Percentiles rank a stretch among this genome's conserved stretches.
phyloP scores from a whole-genome alignment of 2,113 vertebrate genomes.

The Tachuris rubrigastra region DNA sequence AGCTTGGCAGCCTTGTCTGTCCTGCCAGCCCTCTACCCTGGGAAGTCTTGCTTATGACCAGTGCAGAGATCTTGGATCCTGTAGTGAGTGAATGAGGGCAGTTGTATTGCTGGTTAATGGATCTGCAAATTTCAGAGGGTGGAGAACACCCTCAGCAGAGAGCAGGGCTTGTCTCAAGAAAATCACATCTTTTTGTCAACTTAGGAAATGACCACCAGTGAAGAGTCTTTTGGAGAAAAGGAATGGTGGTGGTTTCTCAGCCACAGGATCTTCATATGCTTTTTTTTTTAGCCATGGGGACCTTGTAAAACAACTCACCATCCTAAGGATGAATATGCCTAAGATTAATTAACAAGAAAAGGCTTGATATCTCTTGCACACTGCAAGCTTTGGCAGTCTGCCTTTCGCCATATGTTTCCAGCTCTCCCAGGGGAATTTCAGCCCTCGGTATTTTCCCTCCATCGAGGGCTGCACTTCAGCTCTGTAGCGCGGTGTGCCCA shows the following conservation, averaged over 20 bases:
- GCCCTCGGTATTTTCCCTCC: neutral
- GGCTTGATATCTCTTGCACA: neutral
- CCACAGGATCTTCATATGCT: neutral
- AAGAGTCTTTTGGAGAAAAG: neutral
- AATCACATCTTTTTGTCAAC: neutral
- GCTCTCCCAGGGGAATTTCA: neutral
- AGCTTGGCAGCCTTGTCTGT: neutral
- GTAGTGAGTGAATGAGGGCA: neutral
- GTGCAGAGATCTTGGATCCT: neutral
- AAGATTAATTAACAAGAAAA: neutral
- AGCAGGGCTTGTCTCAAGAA: neutral
- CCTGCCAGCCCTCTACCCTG: neutral
- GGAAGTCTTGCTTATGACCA: neutral
- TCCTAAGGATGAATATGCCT: neutral
- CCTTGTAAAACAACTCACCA: neutral
- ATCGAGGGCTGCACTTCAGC: neutral
- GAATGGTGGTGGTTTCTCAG: neutral
- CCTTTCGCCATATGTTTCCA: conserved; percentile 14
- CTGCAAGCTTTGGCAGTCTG: neutral
- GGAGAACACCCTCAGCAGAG: neutral
- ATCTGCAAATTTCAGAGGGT: neutral
- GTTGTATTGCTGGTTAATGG: neutral
- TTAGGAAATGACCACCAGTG: neutral
- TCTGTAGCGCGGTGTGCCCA: neutral
- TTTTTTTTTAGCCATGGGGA: neutral